These are phyloP conservation scores for Ericerus pela DNA, from an alignment of 1,140 invertebrate species.

Conservation along the genomic window DNA sequence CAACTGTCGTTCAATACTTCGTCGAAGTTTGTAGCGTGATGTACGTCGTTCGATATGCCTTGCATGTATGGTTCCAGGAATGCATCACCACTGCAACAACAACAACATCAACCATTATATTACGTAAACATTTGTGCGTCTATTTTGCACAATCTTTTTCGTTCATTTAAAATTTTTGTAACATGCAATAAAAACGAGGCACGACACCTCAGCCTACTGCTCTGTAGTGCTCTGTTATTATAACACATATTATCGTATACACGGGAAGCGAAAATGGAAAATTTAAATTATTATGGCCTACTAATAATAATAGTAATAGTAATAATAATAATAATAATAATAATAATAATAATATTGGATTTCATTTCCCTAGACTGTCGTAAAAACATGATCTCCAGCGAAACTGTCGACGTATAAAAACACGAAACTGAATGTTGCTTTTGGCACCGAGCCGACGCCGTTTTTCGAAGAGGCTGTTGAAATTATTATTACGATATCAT, in stretches of 20 bases:
- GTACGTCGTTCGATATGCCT: slow-evolving; percentile 19
- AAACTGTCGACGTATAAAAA: not conserved
- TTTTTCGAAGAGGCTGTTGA: no score
- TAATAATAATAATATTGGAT: slow-evolving; percentile 6
- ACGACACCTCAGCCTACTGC: no score
- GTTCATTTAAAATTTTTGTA: no score
- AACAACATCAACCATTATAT: slow-evolving; percentile 5
- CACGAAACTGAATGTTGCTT: no score
- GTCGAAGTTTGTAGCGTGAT: slow-evolving; percentile 11
- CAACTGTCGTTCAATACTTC: slow-evolving; percentile 1
- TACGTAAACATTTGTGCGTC: no score
- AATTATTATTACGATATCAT: no score
- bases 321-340: no score
- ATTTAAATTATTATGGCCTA: slow-evolving; percentile 11
- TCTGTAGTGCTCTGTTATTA: no score
- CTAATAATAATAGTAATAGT: no score
- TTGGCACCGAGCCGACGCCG: slow-evolving; percentile 3
- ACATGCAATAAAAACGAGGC: no score
- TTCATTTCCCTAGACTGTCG: slow-evolving; percentile 6
- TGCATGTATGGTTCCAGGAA: slow-evolving; percentile 26
- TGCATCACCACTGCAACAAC: slow-evolving; percentile 22
- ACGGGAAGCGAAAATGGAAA: not conserved
- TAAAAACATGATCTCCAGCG: slow-evolving; percentile 6
- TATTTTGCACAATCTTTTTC: no score
- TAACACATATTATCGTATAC: no score